phyloP scores from a whole-genome alignment of 2,113 vertebrate species.

The Chauna torquata region DNA sequence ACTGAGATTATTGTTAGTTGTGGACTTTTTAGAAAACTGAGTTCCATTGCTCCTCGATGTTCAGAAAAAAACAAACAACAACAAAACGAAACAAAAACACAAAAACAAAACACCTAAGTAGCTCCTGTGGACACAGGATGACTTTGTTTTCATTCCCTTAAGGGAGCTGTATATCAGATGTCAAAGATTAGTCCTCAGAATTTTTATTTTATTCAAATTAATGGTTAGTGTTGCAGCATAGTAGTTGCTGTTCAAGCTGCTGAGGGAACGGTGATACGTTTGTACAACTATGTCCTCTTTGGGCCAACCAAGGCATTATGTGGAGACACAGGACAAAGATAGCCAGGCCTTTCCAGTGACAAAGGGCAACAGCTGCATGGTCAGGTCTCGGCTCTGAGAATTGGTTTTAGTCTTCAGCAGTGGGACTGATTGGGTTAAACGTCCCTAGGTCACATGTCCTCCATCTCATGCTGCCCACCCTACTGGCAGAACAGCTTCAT shows the following conservation, averaged over 20 bases:
- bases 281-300: not conserved
- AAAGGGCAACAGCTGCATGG: not conserved
- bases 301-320: not conserved
- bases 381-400: not conserved
- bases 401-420: not conserved
- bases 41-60: not conserved
- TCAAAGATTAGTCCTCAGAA: not conserved
- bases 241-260: too few relatives aligned
- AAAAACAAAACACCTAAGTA: not conserved
- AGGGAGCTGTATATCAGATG: not conserved
- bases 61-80: not conserved
- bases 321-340: too few relatives aligned
- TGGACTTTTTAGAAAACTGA: not conserved
- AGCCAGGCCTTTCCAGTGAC: too few relatives aligned
- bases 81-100: too few relatives aligned
- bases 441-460: too few relatives aligned
- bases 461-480: not conserved
- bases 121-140: not conserved
- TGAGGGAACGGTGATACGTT: not conserved
- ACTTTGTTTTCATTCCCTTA: not conserved
- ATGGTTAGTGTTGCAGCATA: not conserved
- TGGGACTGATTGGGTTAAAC: not conserved
- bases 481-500: not conserved
- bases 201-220: not conserved
- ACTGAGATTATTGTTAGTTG: not conserved